Evolutionary conservation across 35 echinoderm and acorn worm genomes (phyloP), one percentile per base, ranked within the genome.

Genomic region (Ophioderma brevispina): DNA sequence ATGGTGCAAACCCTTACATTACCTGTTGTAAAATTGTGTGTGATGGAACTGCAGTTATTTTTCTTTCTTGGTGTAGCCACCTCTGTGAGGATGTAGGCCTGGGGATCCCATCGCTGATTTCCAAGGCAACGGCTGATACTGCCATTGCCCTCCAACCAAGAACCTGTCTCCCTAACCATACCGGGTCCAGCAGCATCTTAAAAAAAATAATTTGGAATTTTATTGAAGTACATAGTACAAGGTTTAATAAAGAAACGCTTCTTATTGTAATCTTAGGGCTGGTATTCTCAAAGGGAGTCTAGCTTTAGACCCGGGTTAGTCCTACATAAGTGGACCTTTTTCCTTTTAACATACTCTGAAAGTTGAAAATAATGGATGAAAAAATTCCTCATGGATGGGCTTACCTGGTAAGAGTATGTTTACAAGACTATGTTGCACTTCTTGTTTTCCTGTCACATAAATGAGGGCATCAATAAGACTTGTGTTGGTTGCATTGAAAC

Each of bases 121-220:
- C 95, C 88, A 87, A 93, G 85, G 84, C 95, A 97, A 90, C 95
- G 87, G 59, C 88, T 97, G 25, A 97, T 88, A 52, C 92, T 91
- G 32, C 85, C 90, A 70, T 30, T 8, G 15, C 82, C 14, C 23
- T 36, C 28, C 32, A 56, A 8, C 75, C 32, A 86, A 43, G 81
- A 52, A 55, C 31, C 38, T 37, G 30, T 40, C 86, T 82, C 59
- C 78, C 49, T 43, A 25, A 36, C 28, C 86, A 39, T 0, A 85
- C 64, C 34, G 76, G 81, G 32, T 91, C 86, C 30, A 35, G 46
- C n/a, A 2, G 18, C 25, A 76, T 37, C 30, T 33, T 10, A 13
- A 70, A 6, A 30, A 70, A 70, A 6, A 40, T 30, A 37, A 43
- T 38, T 31, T 15, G 13, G 0, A 77, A 77, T 77, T n/a, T n/a